Base-by-base conservation (phyloP, 2,888 invertebrate genomes). In the Ornithoptera alexandrae region DNA sequence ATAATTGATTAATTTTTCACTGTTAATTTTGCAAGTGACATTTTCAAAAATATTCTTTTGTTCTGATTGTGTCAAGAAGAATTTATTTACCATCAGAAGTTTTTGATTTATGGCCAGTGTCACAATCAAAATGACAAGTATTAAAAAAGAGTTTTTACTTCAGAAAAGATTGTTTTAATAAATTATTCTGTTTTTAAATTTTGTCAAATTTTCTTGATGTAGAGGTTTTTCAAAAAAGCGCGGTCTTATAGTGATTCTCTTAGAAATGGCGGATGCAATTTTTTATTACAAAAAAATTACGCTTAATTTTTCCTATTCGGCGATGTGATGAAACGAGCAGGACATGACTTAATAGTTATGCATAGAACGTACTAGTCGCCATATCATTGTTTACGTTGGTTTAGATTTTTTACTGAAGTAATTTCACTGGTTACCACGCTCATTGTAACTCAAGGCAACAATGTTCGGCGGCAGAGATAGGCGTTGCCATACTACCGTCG, bases 41-140 rank as follows among this genome's bases (percentile, higher is more conserved):
- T 85, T 74, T 58, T 73, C 78, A 77, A 74, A 79, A 82, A 80
- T 76, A 74, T 85, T 88, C 84, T 84, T 87, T 88, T 88, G 85
- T 88, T 87, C 82, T 83, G 74, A 72, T 70, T 74, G 68, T 75
- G 75, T 75, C 75, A 74, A 69, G 68, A 68, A 68, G 62, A 68
- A 68, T 50, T 7, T 18, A 39, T 62, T 61, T 6, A 58, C 57
- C 42, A 36, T 46, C 46, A 67, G 67, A 67, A 57, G 30, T 57
- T 70, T 24, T 63, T 59, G 36, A 36, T 61, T 64, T 61, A 39
- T 56, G 70, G 70, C 70, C 70, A 70, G 70, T 39, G 24, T 67
- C 57, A 61, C 17, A 57, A 61, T 10, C 24, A 10, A 46, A 56
- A 30, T 64, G 67, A 64, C 64, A 67, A 58, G 18, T 30, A 10